Conservation (phyloP, 2,113 vertebrate genomes). For the Gobio gobio region DNA sequence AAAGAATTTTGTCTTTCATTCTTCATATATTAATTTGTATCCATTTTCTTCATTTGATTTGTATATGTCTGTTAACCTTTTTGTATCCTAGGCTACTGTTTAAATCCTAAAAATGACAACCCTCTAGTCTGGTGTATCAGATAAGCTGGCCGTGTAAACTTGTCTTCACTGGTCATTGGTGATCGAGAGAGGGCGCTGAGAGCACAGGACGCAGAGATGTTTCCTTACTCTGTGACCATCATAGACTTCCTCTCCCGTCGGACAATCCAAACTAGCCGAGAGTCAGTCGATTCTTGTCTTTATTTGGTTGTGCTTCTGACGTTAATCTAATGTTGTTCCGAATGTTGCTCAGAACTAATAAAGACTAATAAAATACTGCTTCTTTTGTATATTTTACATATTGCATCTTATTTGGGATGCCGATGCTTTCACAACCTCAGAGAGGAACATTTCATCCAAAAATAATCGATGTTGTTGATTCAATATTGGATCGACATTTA, state of each 20-base stretch:
- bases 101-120: background rate
- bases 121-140: background rate
- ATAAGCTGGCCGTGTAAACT: background rate
- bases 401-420: background rate
- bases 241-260: background rate
- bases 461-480: background rate
- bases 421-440: background rate
- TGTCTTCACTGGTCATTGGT: background rate
- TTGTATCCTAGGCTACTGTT: background rate
- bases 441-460: background rate
- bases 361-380: no score
- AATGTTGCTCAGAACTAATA: background rate
- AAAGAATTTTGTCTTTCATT: background rate
- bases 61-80: background rate
- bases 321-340: background rate
- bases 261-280: background rate
- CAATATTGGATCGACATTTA: no score
- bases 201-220: background rate
- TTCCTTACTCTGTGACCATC: background rate
- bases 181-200: slow-evolving; percentile 50
- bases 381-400: background rate
- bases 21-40: background rate
- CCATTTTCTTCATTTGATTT: background rate
- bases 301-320: background rate
- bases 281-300: background rate